These are phyloP conservation scores for Peromyscus maniculatus DNA, from an alignment of 2,113 vertebrate genomes.

Conservation along the genomic window DNA sequence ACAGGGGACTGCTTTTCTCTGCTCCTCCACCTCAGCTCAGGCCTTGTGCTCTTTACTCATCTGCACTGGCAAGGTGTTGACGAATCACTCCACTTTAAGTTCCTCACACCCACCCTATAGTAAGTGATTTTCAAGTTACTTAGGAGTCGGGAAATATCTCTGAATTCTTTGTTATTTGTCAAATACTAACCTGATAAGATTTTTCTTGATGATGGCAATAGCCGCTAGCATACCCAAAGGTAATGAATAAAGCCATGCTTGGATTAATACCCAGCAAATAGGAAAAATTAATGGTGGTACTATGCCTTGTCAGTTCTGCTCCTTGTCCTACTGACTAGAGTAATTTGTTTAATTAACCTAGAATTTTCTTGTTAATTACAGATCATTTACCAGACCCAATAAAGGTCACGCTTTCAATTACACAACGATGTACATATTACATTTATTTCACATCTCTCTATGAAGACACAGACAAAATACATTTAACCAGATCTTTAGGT, in stretches of 20 bases:
- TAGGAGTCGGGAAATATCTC: neutral
- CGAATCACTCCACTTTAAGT: neutral
- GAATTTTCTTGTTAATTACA: conserved; percentile 65
- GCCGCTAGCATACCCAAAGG: neutral
- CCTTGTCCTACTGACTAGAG: conserved; percentile 17
- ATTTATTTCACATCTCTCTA: conserved; percentile 29
- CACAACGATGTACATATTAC: conserved; percentile 14
- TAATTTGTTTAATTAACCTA: conserved; percentile 71
- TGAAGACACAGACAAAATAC: conserved; percentile 54
- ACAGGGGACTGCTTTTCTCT: neutral
- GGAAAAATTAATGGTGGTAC: conserved; percentile 49
- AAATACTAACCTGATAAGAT: conserved; percentile 23
- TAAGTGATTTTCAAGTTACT: conserved; percentile 3
- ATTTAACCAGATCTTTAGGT: conserved; percentile 10
- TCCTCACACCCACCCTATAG: neutral
- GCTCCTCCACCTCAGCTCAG: neutral
- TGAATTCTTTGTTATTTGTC: conserved; percentile 23
- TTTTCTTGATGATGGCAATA: conserved; percentile 52
- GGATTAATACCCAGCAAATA: conserved; percentile 36
- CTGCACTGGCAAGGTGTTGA: neutral
- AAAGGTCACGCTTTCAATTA: conserved; percentile 38
- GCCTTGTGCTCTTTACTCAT: neutral
- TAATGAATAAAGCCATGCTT: conserved; percentile 16
- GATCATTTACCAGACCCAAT: conserved; percentile 47
- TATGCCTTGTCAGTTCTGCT: conserved; percentile 22